Evolutionary conservation across 2,113 vertebrate species (phyloP), one percentile per base, ranked within the genome.

Genomic region (Lampris megalopsis): DNA sequence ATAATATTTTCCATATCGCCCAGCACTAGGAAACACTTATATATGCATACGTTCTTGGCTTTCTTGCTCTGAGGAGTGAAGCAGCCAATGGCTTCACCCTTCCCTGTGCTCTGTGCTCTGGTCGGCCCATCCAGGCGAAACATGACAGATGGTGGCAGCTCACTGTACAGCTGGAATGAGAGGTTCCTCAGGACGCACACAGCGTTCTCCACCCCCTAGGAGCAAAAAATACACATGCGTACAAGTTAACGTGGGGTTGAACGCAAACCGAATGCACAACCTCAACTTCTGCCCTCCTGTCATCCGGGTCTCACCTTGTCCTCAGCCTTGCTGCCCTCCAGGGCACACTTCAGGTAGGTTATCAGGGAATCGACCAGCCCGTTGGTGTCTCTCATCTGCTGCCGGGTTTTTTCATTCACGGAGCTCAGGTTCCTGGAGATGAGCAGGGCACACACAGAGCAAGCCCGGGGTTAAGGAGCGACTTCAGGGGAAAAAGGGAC

Each of bases 161-260:
- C 98, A 0, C 84, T 77, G 3, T 98, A 99, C 41, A 99, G 91
- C 76, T 98, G 96, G 90, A 96, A 99, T 69, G 97, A 99, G 87
- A 99, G 93, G 94, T 99, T 99, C 76, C 98, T 94, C 89, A 99
- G 84, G 65, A 98, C 94, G 1, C 98, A 99, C 68, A 97, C 92
- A 0, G 95, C 91, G 0, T 98, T 99, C 91, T 99, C 97, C 78
- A 97, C 95, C 0, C 97, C 97, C 98, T 99, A 72, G 1, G 6
- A 66, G 57, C 1, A 73, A 52, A 84, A 24, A 36, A 75, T 50
- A 66, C 11, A 63, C n/a, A 71, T 9, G 72, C 38, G 43, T 45
- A 5, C 7, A 4, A 45, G 7, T 45, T 45, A 4, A 45, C 43
- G 43, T 45, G 43, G 43, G 7, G 43, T 45, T 45, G 43, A 45